A percentile compares a stretch with the other conserved stretches of the same genome.
These are phyloP conservation scores for Capreolus pygargus DNA, from an alignment of 2,113 vertebrate species.

Conservation along the genomic window DNA sequence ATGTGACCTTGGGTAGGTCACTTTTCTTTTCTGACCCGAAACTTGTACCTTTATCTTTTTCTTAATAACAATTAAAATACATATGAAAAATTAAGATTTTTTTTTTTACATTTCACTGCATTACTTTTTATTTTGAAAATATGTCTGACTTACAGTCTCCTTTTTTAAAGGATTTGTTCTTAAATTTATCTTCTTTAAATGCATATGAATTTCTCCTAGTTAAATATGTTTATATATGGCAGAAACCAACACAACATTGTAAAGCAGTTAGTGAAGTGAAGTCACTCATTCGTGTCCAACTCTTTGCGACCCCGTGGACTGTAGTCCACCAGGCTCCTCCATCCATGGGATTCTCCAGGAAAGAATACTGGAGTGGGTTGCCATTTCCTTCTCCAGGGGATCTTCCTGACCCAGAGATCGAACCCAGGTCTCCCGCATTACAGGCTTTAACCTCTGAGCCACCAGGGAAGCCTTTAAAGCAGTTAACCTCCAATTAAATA, in stretches of 20 bases:
- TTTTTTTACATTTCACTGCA: not conserved
- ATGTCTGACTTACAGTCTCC: not conserved
- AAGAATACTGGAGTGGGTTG: not conserved
- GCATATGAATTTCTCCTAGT: not conserved
- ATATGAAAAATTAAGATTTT: not conserved
- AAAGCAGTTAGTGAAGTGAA: not conserved
- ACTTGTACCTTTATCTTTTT: not conserved
- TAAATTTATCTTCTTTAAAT: constrained; percentile 22
- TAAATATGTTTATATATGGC: not conserved
- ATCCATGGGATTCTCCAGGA: not conserved
- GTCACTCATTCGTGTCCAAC: not conserved
- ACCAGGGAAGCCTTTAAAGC: not conserved
- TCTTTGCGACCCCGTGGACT: not conserved
- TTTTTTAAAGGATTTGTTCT: not conserved
- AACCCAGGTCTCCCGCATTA: not conserved
- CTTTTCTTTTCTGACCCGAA: not conserved
- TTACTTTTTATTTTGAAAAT: constrained; percentile 9
- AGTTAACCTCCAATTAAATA: not conserved
- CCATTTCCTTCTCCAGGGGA: not conserved
- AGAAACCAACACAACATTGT: not conserved
- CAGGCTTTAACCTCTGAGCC: not conserved
- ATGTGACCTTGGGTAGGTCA: not conserved
- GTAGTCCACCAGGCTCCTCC: not conserved
- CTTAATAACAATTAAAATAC: constrained; percentile 18
- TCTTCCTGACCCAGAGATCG: not conserved